phyloP scores from a whole-genome alignment of 2,888 invertebrate species.

The Andricus quercusramuli region DNA sequence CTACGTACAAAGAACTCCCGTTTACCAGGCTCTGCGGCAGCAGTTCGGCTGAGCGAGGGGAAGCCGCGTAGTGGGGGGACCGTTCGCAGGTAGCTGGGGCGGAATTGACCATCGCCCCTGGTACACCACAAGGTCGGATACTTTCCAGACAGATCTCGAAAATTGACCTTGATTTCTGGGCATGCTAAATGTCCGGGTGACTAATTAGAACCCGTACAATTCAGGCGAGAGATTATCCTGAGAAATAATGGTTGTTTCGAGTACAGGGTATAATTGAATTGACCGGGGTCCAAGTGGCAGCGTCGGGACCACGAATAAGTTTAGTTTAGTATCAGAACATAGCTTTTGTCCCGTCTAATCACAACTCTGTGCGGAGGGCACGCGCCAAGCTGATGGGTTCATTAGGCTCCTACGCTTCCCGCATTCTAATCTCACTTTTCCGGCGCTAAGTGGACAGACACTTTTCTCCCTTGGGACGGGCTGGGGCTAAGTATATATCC shows the following conservation, averaged over 20 bases:
- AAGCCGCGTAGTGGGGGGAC: too few species aligned
- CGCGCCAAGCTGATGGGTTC: constrained; percentile 75
- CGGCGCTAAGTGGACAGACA: constrained; percentile 51
- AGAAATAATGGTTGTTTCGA: constrained; percentile 62
- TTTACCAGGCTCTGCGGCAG: too few species aligned
- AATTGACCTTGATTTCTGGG: too few species aligned
- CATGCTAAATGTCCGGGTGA: constrained; percentile 34
- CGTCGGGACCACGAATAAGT: constrained; percentile 59
- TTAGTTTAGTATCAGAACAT: constrained; percentile 60
- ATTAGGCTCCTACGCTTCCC: constrained; percentile 74
- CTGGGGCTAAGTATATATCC: background rate
- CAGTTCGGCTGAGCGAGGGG: too few species aligned
- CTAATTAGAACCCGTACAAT: constrained; percentile 53
- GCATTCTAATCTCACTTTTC: constrained; percentile 73
- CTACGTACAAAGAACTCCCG: too few species aligned
- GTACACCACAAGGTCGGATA: too few species aligned
- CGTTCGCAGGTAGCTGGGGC: too few species aligned
- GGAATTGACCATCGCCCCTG: too few species aligned
- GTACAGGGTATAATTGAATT: constrained; percentile 68
- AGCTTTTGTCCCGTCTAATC: constrained; percentile 73
- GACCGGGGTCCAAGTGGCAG: constrained; percentile 57
- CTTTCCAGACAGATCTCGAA: too few species aligned
- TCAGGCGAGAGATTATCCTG: constrained; percentile 61
- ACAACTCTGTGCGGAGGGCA: constrained; percentile 70
- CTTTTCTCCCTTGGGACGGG: constrained; percentile 46